phyloP scores from a whole-genome alignment of 2,888 invertebrate species.

The Frankliniella fusca region DNA sequence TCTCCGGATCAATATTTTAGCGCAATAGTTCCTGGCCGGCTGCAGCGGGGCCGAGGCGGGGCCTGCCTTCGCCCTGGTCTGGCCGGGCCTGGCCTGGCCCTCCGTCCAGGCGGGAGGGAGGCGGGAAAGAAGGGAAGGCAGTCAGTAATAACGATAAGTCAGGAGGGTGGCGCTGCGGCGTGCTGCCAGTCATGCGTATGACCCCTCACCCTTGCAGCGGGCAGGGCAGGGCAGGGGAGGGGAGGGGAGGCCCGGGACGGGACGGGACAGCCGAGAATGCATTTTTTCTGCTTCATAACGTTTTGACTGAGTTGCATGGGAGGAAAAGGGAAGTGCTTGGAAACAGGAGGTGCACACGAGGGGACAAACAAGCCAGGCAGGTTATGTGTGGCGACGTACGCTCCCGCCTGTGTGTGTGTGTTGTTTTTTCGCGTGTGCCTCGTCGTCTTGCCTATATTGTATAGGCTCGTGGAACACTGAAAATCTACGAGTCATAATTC shows the following conservation, averaged over 20 bases:
- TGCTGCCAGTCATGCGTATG: slow-evolving; percentile 14
- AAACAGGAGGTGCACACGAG: background rate
- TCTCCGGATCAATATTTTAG: background rate
- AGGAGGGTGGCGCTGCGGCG: background rate
- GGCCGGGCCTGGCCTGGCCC: too few relatives aligned
- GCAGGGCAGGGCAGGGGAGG: background rate
- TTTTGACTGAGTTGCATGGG: background rate
- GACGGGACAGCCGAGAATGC: background rate
- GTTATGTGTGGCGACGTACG: too few relatives aligned
- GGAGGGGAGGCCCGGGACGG: background rate
- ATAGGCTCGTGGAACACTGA: too few relatives aligned
- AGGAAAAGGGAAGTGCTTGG: background rate
- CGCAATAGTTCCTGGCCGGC: background rate
- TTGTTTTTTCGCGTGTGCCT: too few relatives aligned
- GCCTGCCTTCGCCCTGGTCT: too few relatives aligned
- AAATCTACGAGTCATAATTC: too few relatives aligned
- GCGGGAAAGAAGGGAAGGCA: background rate
- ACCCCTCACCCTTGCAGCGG: background rate
- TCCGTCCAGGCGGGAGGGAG: background rate
- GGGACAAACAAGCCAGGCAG: too few relatives aligned
- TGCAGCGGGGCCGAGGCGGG: background rate
- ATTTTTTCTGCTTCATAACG: slow-evolving; percentile 1
- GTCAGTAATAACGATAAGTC: slow-evolving; percentile 20
- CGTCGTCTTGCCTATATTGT: too few relatives aligned
- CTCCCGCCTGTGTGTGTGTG: too few relatives aligned